phyloP scores from a whole-genome alignment of 2,797 vertebrate genomes.

The Eutrigla gurnardus region DNA sequence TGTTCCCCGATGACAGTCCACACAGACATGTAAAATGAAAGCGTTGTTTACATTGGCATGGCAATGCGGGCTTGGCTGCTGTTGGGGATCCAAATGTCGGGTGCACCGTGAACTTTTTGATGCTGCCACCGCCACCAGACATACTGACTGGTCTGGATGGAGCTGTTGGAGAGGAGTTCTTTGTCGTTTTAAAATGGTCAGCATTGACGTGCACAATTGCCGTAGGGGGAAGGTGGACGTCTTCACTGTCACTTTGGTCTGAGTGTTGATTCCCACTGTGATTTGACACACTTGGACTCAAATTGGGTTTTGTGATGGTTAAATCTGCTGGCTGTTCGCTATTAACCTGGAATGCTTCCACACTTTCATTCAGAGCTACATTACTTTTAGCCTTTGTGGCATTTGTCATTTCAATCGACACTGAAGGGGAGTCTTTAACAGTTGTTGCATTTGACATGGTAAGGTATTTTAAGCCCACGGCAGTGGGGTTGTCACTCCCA shows the following conservation, averaged over 20 bases:
- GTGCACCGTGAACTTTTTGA: slow-evolving; percentile 31
- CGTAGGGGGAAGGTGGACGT: background rate
- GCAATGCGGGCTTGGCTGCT: slow-evolving; percentile 35
- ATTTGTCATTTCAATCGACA: background rate
- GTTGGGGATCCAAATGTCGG: slow-evolving; percentile 41
- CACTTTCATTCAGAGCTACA: background rate
- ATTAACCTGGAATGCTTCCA: background rate
- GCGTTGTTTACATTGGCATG: slow-evolving; percentile 82
- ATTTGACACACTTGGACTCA: slow-evolving; percentile 13
- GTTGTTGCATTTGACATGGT: slow-evolving; percentile 30
- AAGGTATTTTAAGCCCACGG: slow-evolving; percentile 40
- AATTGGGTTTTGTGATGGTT: background rate
- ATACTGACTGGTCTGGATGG: background rate
- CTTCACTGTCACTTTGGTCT: background rate
- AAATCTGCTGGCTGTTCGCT: too few species aligned
- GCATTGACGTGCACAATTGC: slow-evolving; percentile 7
- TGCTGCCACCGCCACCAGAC: background rate
- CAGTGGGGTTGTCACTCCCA: slow-evolving; percentile 16
- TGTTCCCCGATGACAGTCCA: slow-evolving; percentile 83
- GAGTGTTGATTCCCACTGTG: slow-evolving; percentile 30
- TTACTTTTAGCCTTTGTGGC: slow-evolving; percentile 16
- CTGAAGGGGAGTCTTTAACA: slow-evolving; percentile 9
- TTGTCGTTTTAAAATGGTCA: slow-evolving; percentile 52
- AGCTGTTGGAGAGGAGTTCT: slow-evolving; percentile 34
- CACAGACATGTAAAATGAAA: slow-evolving; percentile 84